phyloP scores from a whole-genome alignment of 1,140 invertebrate genomes.

The Caenorhabditis inopinata region DNA sequence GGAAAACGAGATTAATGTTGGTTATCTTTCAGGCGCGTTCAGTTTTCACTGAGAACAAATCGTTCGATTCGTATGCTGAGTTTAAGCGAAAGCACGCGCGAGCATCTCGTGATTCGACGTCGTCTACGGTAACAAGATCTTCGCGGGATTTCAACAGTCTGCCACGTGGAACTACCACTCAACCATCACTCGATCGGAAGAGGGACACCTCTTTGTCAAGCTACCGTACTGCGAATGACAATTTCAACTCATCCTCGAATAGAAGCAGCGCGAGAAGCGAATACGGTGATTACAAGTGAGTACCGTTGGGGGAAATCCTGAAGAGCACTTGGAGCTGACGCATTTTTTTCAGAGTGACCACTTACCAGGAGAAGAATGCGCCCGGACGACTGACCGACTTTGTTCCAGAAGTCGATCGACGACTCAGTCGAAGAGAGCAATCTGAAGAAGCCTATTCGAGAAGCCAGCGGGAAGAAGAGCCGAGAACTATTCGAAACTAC shows the following conservation, averaged over 20 bases:
- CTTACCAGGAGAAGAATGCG: constrained; percentile 44
- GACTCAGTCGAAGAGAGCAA: constrained; percentile 8
- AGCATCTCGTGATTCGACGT: neutral
- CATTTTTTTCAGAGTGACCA: constrained; percentile 31
- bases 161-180: neutral
- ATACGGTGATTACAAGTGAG: constrained; percentile 25
- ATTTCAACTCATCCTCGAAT: constrained; percentile 30
- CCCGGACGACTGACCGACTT: constrained; percentile 52
- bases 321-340: too few species aligned
- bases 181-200: constrained; percentile 33
- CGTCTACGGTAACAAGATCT: neutral
- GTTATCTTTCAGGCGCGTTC: constrained; percentile 35
- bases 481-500: constrained; percentile 34
- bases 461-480: constrained; percentile 28
- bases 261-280: constrained; percentile 22
- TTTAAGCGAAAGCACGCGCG: constrained; percentile 36
- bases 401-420: constrained; percentile 50
- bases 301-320: neutral
- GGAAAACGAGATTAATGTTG: too few species aligned
- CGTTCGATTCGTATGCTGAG: constrained; percentile 40
- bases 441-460: constrained; percentile 2
- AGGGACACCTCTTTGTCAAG: constrained; percentile 10
- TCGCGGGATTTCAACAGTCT: constrained; percentile 42
- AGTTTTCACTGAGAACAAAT: constrained; percentile 40
- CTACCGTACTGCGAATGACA: constrained; percentile 18